phyloP scores from a whole-genome alignment of 2,797 vertebrate genomes.

The Scolopax bukidnonensis region DNA sequence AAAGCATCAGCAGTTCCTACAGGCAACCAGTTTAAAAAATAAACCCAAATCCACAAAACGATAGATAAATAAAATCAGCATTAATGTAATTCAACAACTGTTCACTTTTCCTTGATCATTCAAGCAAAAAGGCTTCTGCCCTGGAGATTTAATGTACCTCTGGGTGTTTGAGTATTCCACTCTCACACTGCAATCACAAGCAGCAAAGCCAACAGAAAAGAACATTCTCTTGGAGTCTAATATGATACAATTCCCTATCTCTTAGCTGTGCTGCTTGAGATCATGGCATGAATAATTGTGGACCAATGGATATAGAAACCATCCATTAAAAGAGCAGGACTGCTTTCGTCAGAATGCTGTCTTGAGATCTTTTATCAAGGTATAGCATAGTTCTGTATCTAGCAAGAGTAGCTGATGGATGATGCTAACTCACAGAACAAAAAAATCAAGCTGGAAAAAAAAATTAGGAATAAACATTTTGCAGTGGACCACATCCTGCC shows the following conservation, averaged over 20 bases:
- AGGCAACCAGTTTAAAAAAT: background rate
- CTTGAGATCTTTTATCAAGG: background rate
- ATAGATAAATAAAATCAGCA: background rate
- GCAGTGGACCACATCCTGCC: background rate
- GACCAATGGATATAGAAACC: background rate
- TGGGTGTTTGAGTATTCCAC: background rate
- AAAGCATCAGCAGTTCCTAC: background rate
- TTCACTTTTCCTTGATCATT: conserved; percentile 25
- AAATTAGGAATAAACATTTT: background rate
- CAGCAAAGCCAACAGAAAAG: conserved; percentile 11
- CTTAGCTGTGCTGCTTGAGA: background rate
- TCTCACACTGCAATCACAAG: background rate
- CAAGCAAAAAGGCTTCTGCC: background rate
- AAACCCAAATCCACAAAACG: background rate
- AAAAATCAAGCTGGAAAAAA: background rate
- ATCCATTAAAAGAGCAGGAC: background rate
- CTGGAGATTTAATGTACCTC: background rate
- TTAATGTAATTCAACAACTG: background rate
- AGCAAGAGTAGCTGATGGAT: background rate
- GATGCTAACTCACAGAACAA: background rate
- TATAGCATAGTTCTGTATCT: background rate
- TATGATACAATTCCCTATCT: background rate
- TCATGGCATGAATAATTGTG: background rate
- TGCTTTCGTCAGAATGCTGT: background rate
- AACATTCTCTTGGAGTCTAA: background rate